phyloP scores from a whole-genome alignment of 35 echinoderm and acorn worm genomes.

The Lytechinus pictus region DNA sequence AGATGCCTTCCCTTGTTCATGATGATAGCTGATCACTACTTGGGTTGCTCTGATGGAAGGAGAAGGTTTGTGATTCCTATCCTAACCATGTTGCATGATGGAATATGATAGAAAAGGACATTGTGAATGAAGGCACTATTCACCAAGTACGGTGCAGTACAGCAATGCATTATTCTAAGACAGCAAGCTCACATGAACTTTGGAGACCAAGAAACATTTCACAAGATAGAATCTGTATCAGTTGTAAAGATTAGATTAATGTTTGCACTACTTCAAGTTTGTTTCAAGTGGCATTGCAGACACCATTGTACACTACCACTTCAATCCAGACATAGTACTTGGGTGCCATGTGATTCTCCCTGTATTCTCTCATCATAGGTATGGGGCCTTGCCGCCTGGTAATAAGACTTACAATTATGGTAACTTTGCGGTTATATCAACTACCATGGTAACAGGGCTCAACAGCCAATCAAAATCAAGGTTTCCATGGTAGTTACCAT shows the following conservation, averaged over 20 bases:
- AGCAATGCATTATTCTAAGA: background rate
- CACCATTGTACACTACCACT: too few relatives aligned
- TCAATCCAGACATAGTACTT: too few relatives aligned
- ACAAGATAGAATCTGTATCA: background rate
- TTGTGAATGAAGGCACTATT: background rate
- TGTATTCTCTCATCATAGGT: too few relatives aligned
- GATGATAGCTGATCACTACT: constrained; percentile 14
- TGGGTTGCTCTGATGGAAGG: background rate
- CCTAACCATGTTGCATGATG: background rate
- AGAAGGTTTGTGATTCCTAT: background rate
- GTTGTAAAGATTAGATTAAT: too few relatives aligned
- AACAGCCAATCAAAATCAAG: too few relatives aligned
- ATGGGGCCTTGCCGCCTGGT: too few relatives aligned
- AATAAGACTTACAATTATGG: too few relatives aligned
- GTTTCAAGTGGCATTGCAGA: background rate
- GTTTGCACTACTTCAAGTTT: background rate
- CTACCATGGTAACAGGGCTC: too few relatives aligned
- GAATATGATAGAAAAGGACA: background rate
- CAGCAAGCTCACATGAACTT: background rate
- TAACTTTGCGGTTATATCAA: too few relatives aligned
- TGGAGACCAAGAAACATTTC: background rate
- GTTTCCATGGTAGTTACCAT: too few relatives aligned
- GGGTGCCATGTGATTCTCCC: too few relatives aligned
- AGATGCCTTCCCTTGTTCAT: constrained; percentile 58
- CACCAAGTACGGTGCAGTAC: background rate